A percentile compares a stretch with the other conserved stretches of the same genome.
Evolutionary conservation across 1,140 invertebrate genomes (phyloP).

Genomic region (Halyomorpha halys): DNA sequence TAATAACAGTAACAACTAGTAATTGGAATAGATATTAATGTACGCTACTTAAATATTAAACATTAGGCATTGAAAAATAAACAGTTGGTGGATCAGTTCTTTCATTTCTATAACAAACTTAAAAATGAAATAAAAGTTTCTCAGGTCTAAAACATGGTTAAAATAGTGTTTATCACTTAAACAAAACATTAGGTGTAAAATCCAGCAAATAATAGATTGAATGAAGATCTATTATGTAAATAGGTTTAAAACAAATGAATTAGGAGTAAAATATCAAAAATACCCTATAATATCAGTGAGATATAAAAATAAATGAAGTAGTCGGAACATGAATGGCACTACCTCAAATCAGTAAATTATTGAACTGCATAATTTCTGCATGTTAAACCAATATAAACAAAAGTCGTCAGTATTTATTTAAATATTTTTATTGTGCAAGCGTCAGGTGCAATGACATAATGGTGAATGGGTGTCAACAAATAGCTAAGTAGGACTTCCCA

Average conservation of each 20-base stretch:
- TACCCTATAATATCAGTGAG: background rate
- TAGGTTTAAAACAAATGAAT: background rate
- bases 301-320: background rate
- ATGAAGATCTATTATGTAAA: no score
- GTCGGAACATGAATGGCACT: no score
- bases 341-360: background rate
- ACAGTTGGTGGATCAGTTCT: background rate
- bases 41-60: background rate
- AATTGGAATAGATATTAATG: background rate
- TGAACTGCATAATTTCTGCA: background rate
- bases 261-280: background rate
- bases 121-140: background rate
- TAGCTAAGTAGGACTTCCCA: background rate
- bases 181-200: no score
- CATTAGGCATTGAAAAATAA: background rate
- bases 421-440: constrained; percentile 24
- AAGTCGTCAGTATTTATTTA: constrained; percentile 18
- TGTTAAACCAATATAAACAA: constrained; percentile 3
- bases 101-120: background rate
- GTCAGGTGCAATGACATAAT: constrained; percentile 22
- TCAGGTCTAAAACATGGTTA: no score
- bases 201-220: no score
- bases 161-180: no score
- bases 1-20: background rate
- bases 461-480: constrained; percentile 13